Base-by-base conservation (phyloP, 2,113 vertebrate genomes). In the Chelonoidis abingdonii region DNA sequence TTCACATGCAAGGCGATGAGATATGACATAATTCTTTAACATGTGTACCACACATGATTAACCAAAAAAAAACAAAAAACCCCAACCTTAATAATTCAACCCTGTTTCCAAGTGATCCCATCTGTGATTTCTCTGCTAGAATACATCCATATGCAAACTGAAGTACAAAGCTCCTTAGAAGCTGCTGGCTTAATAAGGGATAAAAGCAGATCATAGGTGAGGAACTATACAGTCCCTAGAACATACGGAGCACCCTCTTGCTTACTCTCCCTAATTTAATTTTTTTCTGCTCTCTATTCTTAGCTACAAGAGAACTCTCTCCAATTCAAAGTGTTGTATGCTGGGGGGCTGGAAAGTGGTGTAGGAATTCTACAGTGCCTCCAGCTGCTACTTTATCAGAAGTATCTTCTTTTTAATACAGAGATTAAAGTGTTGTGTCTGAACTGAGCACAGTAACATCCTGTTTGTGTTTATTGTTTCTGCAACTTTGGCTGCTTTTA, bases 21-120 rank as follows among this genome's bases (percentile, higher is more conserved):
- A 95, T 96, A 89, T 87, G 93, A 94, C 92, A 90, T 96, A 97
- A 96, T 97, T 97, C 95, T 90, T 89, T 82, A 97, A 89, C 94
- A 97, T 96, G 25, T 98, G 96, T 97, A 95, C 84, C 92, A 93
- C 97, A 97, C 75, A 44, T 97, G 97, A 98, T 98, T 95, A 97
- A 90, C 57, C 62, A 19, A 76, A 44, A 82, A n/a, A 50, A 47
- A 72, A 50, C 3, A 41, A 41, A 41, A 41, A n/a, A 9, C 8
- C 62, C 62, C n/a, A 35, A 29, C 22, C 44, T 14, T 84, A 93
- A 88, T 96, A 92, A 88, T 84, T 94, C 87, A 94, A 72, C 82
- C 86, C 54, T 76, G 56, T 89, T 93, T 96, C 86, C 62, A 95
- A 95, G 94, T 2, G 0, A 83, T 89, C 87, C 96, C 76, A 49